These are phyloP conservation scores for Caenorhabditis doughertyi DNA, from an alignment of 2,888 invertebrate genomes.

Conservation along the genomic window DNA sequence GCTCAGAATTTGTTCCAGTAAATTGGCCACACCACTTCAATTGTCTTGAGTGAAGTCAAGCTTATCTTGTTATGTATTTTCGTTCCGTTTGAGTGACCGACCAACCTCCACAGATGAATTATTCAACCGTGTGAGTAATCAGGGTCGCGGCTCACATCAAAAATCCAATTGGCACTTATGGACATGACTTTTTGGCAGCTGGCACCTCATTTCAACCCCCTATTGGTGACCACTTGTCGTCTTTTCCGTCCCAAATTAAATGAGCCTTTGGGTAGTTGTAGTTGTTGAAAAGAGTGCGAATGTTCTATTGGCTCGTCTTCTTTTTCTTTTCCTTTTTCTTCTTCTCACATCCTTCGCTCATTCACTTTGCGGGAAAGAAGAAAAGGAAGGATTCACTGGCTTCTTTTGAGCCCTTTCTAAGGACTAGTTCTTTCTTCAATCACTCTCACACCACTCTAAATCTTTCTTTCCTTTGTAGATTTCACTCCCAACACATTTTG, in stretches of 20 bases:
- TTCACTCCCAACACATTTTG: neutral
- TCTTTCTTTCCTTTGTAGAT: slow-evolving; percentile 18
- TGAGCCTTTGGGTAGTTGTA: slow-evolving; percentile 43
- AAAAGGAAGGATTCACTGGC: slow-evolving; percentile 53
- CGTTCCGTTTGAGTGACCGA: slow-evolving; percentile 36
- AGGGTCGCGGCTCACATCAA: slow-evolving; percentile 37
- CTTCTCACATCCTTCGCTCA: slow-evolving; percentile 50
- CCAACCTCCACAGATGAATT: slow-evolving; percentile 41
- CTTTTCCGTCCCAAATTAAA: slow-evolving; percentile 48
- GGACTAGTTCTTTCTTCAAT: slow-evolving; percentile 56
- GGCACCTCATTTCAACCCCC: slow-evolving; percentile 5
- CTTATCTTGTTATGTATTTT: slow-evolving; percentile 14
- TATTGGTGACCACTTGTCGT: slow-evolving; percentile 7
- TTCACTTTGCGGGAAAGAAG: slow-evolving; percentile 61
- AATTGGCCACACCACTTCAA: slow-evolving; percentile 7
- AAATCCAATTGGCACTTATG: slow-evolving; percentile 46
- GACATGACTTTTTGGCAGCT: slow-evolving; percentile 31
- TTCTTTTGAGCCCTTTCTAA: slow-evolving; percentile 61
- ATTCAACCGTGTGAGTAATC: slow-evolving; percentile 46
- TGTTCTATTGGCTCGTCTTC: slow-evolving; percentile 50
- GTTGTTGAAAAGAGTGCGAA: slow-evolving; percentile 54
- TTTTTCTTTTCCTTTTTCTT: neutral
- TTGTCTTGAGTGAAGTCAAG: slow-evolving; percentile 40
- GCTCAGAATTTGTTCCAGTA: neutral
- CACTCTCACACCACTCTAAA: slow-evolving; percentile 42